Evolutionary conservation across 2,113 vertebrate genomes (phyloP), one percentile per base, ranked within the genome.

Genomic region (Butastur rufipennis): DNA sequence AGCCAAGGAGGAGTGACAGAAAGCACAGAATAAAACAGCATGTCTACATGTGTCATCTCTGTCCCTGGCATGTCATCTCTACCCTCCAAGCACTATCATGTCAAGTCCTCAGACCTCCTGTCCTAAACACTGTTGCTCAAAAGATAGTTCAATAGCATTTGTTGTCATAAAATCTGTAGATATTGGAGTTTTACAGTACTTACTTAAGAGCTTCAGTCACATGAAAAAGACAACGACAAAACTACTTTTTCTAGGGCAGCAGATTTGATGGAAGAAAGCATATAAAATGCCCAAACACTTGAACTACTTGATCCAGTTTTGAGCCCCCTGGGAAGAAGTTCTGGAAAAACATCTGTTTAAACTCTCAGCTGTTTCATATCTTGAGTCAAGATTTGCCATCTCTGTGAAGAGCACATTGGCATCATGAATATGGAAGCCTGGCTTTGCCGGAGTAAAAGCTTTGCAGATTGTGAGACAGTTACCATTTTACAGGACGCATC

Each of bases 31-130:
- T n/a, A 43, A 26, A 91, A n/a, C 29, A 72, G 40, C 13, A 36
- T 2, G 1, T 36, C 29, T 48, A 7, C 8, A 1, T 31, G 2
- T 21, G n/a, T 16, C 2, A 1, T 43, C 18, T 8, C 5, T 13
- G 13, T 11, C 40, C 22, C 17, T 1, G 6, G 16, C 2, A 10
- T 4, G 10, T 40, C 16, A 58, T 8, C 21, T 42, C 12, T 53
- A 13, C 15, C 11, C 7, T 45, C 55, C 25, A 62, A 75, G 21
- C 10, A 42, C 15, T 43, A 16, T 27, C 20, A 16, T 1, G 7
- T 17, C 19, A 62, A 40, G 52, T 23, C 16, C n/a, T 88, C 45
- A 66, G 61, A 34, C 7, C 2, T 43, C 53, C 40, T 36, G 58
- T 34, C 38, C 38, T 59, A 67, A 48, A 19, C 10, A 8, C 4